Evolutionary conservation across 2,888 invertebrate species (phyloP), one percentile per base, ranked within the genome.

Genomic region (Germaria angustata): DNA sequence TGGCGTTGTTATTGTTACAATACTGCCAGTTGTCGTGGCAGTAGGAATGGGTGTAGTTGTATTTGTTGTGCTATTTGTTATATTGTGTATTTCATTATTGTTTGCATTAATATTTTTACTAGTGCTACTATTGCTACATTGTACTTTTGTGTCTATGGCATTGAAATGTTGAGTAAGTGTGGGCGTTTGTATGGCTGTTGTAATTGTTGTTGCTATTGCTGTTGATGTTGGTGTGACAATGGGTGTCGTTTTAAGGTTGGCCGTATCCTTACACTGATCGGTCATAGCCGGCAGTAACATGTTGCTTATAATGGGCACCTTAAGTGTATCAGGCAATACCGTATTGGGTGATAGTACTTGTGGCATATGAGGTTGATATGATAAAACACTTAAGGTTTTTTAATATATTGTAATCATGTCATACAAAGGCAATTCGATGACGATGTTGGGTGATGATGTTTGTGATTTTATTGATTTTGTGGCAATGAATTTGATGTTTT

Each of bases 361-460:
- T 61, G 88, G 87, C 82, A 84, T 69, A 65, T 87, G 87, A 71
- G 88, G 89, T 87, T 90, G 90, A 88, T 90, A 90, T 79, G 90
- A 90, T 82, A 91, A 87, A 85, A 91, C 91, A 86, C 90, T 90
- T 84, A 46, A 22, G 22, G 34, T 79, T 61, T 69, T 17, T 81
- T 59, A n/a, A 57, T 57, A 57, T 28, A 61, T 49, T 24, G 34
- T 49, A 63, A 71, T 15, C 59, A 59, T 51, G 68, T 55, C 51
- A 65, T 22, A 44, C 39, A 71, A 80, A 65, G 82, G 39, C 77
- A 78, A 17, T 72, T 77, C 59, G 61, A 63, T 83, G 69, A 57
- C 83, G 66, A 68, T 44, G 20, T n/a, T 63, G 57, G 22, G 39
- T 69, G 75, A 53, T 69, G 51, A 55, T 80, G 44, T 69, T 32